phyloP scores from a whole-genome alignment of 2,797 vertebrate species.

The Apogon talboti region DNA sequence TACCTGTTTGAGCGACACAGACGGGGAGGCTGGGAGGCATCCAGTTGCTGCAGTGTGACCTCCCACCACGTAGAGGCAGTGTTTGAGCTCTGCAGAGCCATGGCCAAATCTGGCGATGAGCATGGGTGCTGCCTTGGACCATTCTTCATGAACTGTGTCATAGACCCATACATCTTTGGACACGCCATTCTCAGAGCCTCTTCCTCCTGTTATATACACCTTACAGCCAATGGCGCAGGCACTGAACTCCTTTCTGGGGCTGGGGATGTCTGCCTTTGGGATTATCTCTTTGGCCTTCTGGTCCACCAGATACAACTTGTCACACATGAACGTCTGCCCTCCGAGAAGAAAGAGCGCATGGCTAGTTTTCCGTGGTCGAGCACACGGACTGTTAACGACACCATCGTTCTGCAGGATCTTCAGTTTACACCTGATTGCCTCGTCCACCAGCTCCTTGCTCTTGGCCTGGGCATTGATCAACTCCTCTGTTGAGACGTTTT shows the following conservation, averaged over 20 bases:
- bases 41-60: conserved; percentile 97
- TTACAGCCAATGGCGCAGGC: conserved; percentile 98
- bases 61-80: conserved; percentile 96
- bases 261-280: conserved; percentile 97
- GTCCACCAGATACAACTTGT: conserved; percentile 97
- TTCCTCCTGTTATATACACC: conserved; percentile 96
- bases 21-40: conserved; percentile 95
- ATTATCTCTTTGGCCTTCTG: conserved; percentile 99
- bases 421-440: conserved; percentile 96
- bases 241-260: conserved; percentile 97
- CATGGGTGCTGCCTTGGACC: conserved; percentile 98
- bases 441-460: conserved; percentile 97
- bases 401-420: conserved; percentile 98
- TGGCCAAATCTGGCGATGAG: conserved; percentile 97
- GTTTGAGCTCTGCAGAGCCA: conserved; percentile 95
- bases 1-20: conserved; percentile 97
- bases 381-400: conserved; percentile 94
- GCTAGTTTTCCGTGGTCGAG: conserved; percentile 95
- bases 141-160: conserved; percentile 96
- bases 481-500: conserved; percentile 96
- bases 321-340: conserved; percentile 98
- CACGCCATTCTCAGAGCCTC: conserved; percentile 96
- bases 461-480: conserved; percentile 94
- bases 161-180: conserved; percentile 99
- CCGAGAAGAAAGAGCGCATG: conserved; percentile 96